phyloP scores from a whole-genome alignment of 2,888 invertebrate species.

The Scelioninae gen. 2 region DNA sequence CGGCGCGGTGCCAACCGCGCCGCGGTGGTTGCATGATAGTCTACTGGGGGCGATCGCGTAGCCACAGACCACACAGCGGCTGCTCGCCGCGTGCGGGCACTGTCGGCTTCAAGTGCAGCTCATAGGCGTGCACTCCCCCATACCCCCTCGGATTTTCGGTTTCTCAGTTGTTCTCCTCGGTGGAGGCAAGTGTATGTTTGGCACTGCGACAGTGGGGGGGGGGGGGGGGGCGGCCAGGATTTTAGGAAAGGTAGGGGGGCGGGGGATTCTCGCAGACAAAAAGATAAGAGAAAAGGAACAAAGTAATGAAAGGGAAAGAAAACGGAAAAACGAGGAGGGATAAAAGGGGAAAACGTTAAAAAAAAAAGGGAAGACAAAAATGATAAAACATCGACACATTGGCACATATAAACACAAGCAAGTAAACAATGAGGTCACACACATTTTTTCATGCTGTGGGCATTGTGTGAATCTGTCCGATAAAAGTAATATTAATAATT shows the following conservation, averaged over 20 bases:
- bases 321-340: constrained; percentile 47
- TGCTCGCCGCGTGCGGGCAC: no score
- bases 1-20: no score
- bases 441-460: constrained; percentile 69
- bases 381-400: constrained; percentile 16
- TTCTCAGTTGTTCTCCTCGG: constrained; percentile 74
- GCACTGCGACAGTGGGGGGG: no score
- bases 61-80: no score
- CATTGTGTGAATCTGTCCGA: constrained; percentile 73
- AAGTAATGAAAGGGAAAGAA: constrained; percentile 14
- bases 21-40: no score
- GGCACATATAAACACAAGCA: constrained; percentile 60
- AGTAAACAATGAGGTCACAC: constrained; percentile 64
- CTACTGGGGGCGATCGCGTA: no score
- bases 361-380: constrained; percentile 45
- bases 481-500: constrained; percentile 71
- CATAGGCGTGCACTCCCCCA: constrained; percentile 65
- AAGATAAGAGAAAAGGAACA: constrained; percentile 62
- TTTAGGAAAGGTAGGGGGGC: no score
- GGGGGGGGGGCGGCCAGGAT: no score
- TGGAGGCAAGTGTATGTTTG: no score
- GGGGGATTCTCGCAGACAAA: neutral
- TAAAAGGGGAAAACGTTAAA: constrained; percentile 24
- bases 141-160: constrained; percentile 68
- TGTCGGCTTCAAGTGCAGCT: no score